Evolutionary conservation across 2,113 vertebrate species (phyloP).

Genomic region (Cynocephalus volans): DNA sequence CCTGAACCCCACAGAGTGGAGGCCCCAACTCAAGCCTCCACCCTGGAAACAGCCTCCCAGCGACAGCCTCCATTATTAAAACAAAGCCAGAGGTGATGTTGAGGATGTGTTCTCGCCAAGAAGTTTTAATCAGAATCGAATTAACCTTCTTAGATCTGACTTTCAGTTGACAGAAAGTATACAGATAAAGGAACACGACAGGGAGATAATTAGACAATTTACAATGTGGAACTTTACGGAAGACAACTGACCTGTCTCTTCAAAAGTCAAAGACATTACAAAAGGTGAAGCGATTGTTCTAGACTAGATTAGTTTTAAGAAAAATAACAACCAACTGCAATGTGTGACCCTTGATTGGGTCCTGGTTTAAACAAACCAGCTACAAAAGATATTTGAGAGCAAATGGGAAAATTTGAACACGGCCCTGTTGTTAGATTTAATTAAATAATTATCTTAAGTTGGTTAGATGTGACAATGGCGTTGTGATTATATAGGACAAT

Average conservation of each 20-base stretch:
- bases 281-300: background rate
- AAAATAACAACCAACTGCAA: background rate
- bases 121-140: background rate
- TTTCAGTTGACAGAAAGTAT: background rate
- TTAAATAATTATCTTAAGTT: background rate
- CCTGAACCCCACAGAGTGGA: background rate
- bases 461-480: background rate
- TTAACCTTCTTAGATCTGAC: background rate
- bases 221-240: background rate
- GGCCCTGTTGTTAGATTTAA: background rate
- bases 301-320: background rate
- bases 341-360: background rate
- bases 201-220: background rate
- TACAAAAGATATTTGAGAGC: background rate
- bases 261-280: background rate
- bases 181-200: background rate
- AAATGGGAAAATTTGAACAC: slow-evolving; percentile 24
- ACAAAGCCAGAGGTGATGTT: background rate
- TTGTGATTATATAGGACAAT: background rate
- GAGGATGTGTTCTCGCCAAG: background rate
- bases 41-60: background rate
- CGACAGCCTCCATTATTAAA: background rate
- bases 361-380: background rate
- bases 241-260: background rate
- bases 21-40: background rate